Evolutionary conservation across 37 sponge, comb jelly and placozoan species (phyloP).

Genomic region (Cladorhizidae sp.): DNA sequence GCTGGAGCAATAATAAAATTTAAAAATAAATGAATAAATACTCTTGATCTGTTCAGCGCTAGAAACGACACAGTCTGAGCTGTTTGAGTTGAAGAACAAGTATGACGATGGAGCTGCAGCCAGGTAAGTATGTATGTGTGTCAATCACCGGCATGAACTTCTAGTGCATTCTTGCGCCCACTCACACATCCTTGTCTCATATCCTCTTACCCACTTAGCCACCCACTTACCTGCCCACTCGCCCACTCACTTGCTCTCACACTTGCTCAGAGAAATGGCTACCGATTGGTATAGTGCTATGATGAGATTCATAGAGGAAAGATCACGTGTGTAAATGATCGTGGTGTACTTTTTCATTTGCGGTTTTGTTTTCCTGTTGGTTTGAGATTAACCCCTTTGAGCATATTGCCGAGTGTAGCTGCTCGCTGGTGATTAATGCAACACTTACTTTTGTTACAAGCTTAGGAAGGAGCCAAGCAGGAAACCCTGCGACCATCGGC

Average conservation of each 20-base stretch:
- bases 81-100: constrained; percentile 92
- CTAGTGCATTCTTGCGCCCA: neutral
- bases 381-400: too few relatives aligned
- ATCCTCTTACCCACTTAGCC: neutral
- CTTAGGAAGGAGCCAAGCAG: too few relatives aligned
- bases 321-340: too few relatives aligned
- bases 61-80: constrained; percentile 85
- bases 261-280: neutral
- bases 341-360: too few relatives aligned
- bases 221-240: neutral
- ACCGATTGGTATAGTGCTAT: too few relatives aligned
- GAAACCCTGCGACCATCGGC: too few relatives aligned
- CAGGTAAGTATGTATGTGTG: constrained; percentile 51
- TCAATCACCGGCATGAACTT: neutral
- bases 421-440: too few relatives aligned
- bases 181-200: neutral
- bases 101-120: constrained; percentile 86
- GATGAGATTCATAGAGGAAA: too few relatives aligned
- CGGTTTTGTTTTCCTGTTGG: too few relatives aligned
- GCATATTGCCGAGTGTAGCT: too few relatives aligned
- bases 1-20: neutral
- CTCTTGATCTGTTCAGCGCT: constrained; percentile 53
- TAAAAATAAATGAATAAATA: neutral
- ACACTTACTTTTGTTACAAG: too few relatives aligned
- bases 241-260: neutral